Conservation (phyloP, 2,113 vertebrate species). For the Apistogramma diplotaenia region DNA sequence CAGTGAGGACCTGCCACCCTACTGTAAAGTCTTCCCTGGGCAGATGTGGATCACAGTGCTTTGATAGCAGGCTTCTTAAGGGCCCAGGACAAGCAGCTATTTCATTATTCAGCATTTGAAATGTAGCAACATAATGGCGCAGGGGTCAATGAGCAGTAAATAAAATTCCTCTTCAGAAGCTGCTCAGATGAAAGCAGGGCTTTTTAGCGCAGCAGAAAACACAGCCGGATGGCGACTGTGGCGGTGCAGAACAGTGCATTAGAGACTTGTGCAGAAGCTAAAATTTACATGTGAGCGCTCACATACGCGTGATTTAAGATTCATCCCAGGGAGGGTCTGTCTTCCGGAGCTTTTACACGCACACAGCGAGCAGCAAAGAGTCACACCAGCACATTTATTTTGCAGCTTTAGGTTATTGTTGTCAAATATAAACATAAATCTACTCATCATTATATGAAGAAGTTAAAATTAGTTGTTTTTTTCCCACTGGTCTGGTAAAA, state of each 20-base stretch:
- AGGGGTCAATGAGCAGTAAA: background rate
- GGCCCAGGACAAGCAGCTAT: background rate
- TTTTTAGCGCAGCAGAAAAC: no score
- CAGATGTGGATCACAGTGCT: constrained; percentile 5
- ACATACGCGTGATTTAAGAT: background rate
- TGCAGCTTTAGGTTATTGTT: no score
- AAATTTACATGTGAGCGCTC: no score
- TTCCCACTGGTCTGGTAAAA: background rate
- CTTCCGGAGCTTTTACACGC: background rate
- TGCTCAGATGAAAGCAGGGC: background rate
- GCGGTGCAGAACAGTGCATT: no score
- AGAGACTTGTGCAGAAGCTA: no score
- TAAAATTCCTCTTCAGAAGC: background rate
- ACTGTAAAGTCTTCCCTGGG: background rate
- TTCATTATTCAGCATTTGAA: background rate
- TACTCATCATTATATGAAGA: background rate
- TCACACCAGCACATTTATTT: background rate
- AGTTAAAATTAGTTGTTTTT: background rate
- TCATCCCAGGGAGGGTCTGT: no score
- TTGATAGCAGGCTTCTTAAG: background rate
- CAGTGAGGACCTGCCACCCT: background rate
- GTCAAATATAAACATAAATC: background rate
- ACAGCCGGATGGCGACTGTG: no score
- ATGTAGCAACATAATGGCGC: background rate
- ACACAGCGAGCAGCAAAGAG: background rate